Base-by-base conservation (phyloP, 2,113 vertebrate genomes). In the Neogale vison region DNA sequence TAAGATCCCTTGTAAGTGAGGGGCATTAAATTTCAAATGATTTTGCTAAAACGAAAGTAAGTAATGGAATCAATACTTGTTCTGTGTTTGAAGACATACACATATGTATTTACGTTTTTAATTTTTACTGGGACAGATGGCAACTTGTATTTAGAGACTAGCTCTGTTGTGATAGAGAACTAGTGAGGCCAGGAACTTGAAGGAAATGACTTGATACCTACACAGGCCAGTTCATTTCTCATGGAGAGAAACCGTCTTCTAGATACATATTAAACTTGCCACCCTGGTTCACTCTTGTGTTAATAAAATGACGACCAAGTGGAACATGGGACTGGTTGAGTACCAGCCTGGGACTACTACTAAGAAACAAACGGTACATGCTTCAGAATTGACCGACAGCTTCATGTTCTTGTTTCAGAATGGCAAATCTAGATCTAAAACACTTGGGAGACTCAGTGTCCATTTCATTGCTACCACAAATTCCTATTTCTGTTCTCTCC, bases 31-130 rank as follows among this genome's bases (percentile, higher is more conserved):
- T 91, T 71, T 83, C 67, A 97, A 65, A 61, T 84, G 14, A 79
- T 82, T 94, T 94, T 93, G 72, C 47, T 81, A 77, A 82, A 94
- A 96, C 74, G 47, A 95, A 85, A 96, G 71, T 47, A 55, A 34
- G 12, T 67, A 93, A 85, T 31, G 63, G 63, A 92, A 36, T 84
- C 39, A 88, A 80, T 84, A 74, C 83, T 69, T 69, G 57, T n/a
- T 90, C 31, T 88, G 39, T 39, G 83, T 76, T 94, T n/a, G 39
- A 88, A 94, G 92, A 95, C 13, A 2, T 18, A 0, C 14, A 80
- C 18, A 12, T 50, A 74, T 67, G 57, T 57, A 94, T 80, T 71
- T 39, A 85, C 3, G 7, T 69, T 45, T 91, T 80, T 57, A n/a
- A 84, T 39, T 80, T 93, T 86, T 72, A 55, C 52, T 76, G 74